Evolutionary conservation across 2,888 invertebrate species (phyloP), one percentile per base, ranked within the genome.

Genomic region (Herminia tarsipennalis): DNA sequence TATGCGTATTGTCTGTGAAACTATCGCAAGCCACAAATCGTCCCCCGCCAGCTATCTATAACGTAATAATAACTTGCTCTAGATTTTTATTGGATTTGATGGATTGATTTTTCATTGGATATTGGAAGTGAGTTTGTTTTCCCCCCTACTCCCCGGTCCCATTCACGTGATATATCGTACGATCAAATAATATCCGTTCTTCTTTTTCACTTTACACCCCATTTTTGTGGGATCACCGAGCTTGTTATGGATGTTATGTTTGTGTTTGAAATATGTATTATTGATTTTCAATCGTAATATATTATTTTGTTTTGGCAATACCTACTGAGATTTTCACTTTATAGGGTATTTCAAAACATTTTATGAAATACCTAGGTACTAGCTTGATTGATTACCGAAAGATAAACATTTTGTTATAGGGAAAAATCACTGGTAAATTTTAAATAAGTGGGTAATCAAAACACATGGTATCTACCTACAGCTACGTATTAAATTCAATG

Each of bases 101-200:
- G 63, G 73, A 81, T 80, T 79, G 76, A 76, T 77, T 79, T 79
- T 78, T 74, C 71, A 80, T 81, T 75, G 70, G 77, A 73, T 72
- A 78, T 70, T 66, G 68, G 68, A 52, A 68, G 67, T 60, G 66
- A 70, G 70, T 73, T 78, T 77, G 69, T 73, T 74, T 75, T 69
- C 45, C 52, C 60, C 51, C 41, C 46, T 17, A 5, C 53, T 58
- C 18, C 14, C 10, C 54, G 41, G 52, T 60, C 51, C 70, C 66
- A 66, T 63, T 72, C 66, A 41, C 40, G 59, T 73, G 73, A 76
- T 78, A 74, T 74, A 76, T 73, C 55, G 69, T 57, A 52, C 61
- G 67, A 78, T 75, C 75, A 75, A 79, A 77, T 76, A 76, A 76
- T 78, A 71, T 73, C 70, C 68, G 67, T 54, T 66, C 66, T 76